These are phyloP conservation scores for Phthorimaea operculella DNA, from an alignment of 1,140 invertebrate species.

Conservation along the genomic window DNA sequence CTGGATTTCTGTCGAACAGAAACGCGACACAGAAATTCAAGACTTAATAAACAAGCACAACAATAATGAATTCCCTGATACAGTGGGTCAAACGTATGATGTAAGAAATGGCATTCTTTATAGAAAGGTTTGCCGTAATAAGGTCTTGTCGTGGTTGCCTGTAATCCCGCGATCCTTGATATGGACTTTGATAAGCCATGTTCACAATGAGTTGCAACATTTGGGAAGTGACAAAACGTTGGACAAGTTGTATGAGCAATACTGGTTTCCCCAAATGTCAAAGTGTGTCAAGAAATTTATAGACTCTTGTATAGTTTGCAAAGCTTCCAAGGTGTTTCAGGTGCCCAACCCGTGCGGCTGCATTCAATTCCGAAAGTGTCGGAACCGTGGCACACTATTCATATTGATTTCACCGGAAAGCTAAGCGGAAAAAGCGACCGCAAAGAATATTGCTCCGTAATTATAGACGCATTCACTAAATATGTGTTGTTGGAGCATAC, in stretches of 20 bases:
- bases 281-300: slow-evolving; percentile 11
- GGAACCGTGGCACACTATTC: slow-evolving; percentile 33
- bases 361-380: slow-evolving; percentile 14
- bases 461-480: no score
- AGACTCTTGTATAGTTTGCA: slow-evolving; percentile 17
- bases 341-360: slow-evolving; percentile 10
- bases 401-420: slow-evolving; percentile 31
- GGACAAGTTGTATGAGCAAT: slow-evolving; percentile 17
- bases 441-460: no score
- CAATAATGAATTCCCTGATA: neutral
- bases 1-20: neutral
- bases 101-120: slow-evolving; percentile 15
- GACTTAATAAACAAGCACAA: neutral
- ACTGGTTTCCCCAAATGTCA: slow-evolving; percentile 22
- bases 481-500: slow-evolving; percentile 23
- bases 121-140: slow-evolving; percentile 12
- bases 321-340: slow-evolving; percentile 18
- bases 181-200: slow-evolving; percentile 15
- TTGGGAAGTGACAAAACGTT: slow-evolving; percentile 8
- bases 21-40: neutral
- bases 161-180: slow-evolving; percentile 12
- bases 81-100: slow-evolving; percentile 1
- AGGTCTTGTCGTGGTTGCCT: slow-evolving; percentile 12
- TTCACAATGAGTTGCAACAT: slow-evolving; percentile 15
- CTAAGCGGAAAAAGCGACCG: slow-evolving; percentile 24